Evolutionary conservation across 2,888 invertebrate genomes (phyloP).

Genomic region (Volucella zonaria): DNA sequence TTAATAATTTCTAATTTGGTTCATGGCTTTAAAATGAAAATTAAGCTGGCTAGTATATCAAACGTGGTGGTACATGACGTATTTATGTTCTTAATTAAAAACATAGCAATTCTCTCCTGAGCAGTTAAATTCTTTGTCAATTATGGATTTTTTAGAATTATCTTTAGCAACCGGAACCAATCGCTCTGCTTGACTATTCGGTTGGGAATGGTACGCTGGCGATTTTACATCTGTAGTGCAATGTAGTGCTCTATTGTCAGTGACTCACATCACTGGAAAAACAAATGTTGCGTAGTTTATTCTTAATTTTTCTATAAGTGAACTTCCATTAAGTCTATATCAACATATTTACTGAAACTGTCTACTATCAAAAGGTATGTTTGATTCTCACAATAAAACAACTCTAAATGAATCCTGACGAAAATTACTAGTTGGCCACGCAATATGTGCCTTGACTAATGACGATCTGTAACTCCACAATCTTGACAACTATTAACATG

Average conservation of each 20-base stretch:
- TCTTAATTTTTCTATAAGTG: conserved; percentile 26
- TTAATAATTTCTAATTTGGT: conserved; percentile 7
- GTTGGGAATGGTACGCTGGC: conserved; percentile 20
- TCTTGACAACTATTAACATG: too few species aligned
- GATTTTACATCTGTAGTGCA: conserved; percentile 19
- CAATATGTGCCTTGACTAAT: background rate
- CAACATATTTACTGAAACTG: background rate
- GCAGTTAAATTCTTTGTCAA: conserved; percentile 3
- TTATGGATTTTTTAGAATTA: conserved; percentile 25
- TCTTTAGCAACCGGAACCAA: conserved; percentile 36
- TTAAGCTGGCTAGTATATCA: background rate
- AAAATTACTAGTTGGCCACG: background rate
- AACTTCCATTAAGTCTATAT: conserved; percentile 22
- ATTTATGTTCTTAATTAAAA: too few species aligned
- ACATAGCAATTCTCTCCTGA: background rate
- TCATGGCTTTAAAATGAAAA: too few species aligned
- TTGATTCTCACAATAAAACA: background rate
- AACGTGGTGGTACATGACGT: too few species aligned
- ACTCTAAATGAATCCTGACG: conserved; percentile 17
- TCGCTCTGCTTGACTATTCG: conserved; percentile 10
- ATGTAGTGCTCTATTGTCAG: background rate
- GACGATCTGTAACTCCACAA: too few species aligned
- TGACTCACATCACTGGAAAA: conserved; percentile 20
- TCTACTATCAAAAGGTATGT: conserved; percentile 25
- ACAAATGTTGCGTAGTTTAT: conserved; percentile 14